These are phyloP conservation scores for Aporophyla lueneburgensis DNA, from an alignment of 2,888 invertebrate genomes.

Conservation along the genomic window DNA sequence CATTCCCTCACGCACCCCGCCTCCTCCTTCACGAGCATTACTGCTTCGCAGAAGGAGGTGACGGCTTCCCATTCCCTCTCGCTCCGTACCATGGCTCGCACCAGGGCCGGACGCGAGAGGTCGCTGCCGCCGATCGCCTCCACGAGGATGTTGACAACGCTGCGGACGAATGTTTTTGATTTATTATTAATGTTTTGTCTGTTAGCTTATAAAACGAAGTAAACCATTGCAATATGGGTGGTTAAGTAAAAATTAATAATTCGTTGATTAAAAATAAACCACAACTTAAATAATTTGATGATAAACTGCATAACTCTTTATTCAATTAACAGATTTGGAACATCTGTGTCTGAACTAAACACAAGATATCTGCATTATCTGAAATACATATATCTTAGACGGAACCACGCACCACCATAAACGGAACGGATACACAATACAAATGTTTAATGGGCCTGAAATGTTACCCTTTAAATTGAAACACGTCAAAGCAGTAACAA, in stretches of 20 bases:
- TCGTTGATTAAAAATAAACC: neutral
- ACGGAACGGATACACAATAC: neutral
- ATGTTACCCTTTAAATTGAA: neutral
- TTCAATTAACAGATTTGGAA: neutral
- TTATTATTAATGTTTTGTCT: too few species aligned
- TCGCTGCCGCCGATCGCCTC: too few species aligned
- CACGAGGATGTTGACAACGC: too few species aligned
- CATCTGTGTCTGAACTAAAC: neutral
- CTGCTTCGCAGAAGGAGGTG: too few species aligned
- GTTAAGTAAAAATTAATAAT: neutral
- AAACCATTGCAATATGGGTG: neutral
- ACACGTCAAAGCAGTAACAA: neutral
- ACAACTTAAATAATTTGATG: neutral
- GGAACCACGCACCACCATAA: neutral
- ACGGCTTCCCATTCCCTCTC: too few species aligned
- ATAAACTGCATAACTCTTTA: neutral
- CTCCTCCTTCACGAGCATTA: too few species aligned
- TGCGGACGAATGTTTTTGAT: too few species aligned
- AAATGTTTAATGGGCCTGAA: neutral
- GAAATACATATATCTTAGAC: too few species aligned
- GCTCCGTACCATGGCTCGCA: too few species aligned
- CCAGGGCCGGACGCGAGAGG: too few species aligned
- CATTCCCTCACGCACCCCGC: too few species aligned
- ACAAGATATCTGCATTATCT: neutral
- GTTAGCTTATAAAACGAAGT: too few species aligned